Base-by-base conservation (phyloP, 2,797 vertebrate genomes). In the Falco rusticolus region DNA sequence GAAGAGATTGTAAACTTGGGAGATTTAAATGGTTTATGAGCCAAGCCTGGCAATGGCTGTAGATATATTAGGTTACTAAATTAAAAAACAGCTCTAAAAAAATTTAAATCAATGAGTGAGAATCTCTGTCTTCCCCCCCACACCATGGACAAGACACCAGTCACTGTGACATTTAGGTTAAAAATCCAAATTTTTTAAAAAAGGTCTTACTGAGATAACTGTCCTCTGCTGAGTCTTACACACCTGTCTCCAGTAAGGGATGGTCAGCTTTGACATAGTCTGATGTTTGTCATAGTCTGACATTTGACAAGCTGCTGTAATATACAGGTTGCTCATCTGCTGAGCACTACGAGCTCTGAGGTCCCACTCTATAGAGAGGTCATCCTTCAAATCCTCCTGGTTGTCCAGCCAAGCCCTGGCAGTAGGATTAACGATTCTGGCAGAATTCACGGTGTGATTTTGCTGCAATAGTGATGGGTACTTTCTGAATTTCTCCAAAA, bases 321-420 rank as follows among this genome's bases (percentile, higher is more conserved):
- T 64, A 70, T 79, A 50, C 79, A 81, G 76, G 24, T 77, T 29
- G 43, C 66, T 95, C n/a, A 96, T 95, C 57, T 92, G 24, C 50
- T 81, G 61, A 47, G 64, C 22, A 9, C 21, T 10, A 1, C 16
- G 74, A 48, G 71, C 50, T 71, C 61, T 18, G 12, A 50, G 31
- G 54, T 60, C 60, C 43, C 47, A 14, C 37, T 54, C 20, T 33
- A 25, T 4, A 33, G 59, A 17, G 69, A 86, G 33, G 39, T 45
- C 63, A 71, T 66, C 57, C 33, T 31, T 37, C 34, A 37, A 37
- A 37, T 37, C 34, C 34, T 37, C 34, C 34, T 37, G 20, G 37
- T 57, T 1, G 2, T 65, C 47, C n/a, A 48, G 26, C 51, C 0
- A 2, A 57, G 26, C 56, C 53, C n/a, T 94, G 91, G 65, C 85